Conservation (phyloP, 2,888 invertebrate genomes). For the Fragum sueziense region DNA sequence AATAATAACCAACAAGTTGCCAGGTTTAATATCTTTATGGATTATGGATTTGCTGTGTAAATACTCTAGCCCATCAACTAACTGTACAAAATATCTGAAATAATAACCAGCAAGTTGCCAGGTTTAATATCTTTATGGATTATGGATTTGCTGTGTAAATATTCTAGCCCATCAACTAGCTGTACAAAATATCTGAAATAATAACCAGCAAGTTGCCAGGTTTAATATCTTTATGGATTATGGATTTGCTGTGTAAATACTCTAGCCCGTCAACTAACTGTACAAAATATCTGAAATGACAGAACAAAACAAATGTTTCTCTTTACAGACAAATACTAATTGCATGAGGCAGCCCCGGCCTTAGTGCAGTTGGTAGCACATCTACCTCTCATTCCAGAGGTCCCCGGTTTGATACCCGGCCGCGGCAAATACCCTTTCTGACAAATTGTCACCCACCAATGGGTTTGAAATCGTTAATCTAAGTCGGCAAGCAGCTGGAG, state of each 20-base stretch:
- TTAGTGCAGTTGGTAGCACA: too few relatives aligned
- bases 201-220: conserved; percentile 97
- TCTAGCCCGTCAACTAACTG: conserved; percentile 97
- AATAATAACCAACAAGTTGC: conserved; percentile 92
- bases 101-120: conserved; percentile 93
- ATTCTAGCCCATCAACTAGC: conserved; percentile 95
- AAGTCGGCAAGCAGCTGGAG: too few relatives aligned
- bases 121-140: conserved; percentile 99
- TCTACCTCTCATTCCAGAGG: too few relatives aligned
- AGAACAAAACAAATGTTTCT: too few relatives aligned
- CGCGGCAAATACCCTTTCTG: too few relatives aligned
- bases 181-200: conserved; percentile 91
- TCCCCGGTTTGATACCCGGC: too few relatives aligned
- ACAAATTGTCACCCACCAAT: too few relatives aligned
- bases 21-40: conserved; percentile 99
- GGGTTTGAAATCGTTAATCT: too few relatives aligned
- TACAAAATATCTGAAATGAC: conserved; percentile 88
- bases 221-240: conserved; percentile 99
- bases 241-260: conserved; percentile 96
- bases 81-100: conserved; percentile 92
- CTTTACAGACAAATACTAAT: too few relatives aligned
- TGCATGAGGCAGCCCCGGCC: too few relatives aligned
- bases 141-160: conserved; percentile 96
- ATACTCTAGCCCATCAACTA: conserved; percentile 96
- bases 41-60: conserved; percentile 97